Evolutionary conservation across 2,888 invertebrate genomes (phyloP).

Genomic region (Orthosia gracilis): DNA sequence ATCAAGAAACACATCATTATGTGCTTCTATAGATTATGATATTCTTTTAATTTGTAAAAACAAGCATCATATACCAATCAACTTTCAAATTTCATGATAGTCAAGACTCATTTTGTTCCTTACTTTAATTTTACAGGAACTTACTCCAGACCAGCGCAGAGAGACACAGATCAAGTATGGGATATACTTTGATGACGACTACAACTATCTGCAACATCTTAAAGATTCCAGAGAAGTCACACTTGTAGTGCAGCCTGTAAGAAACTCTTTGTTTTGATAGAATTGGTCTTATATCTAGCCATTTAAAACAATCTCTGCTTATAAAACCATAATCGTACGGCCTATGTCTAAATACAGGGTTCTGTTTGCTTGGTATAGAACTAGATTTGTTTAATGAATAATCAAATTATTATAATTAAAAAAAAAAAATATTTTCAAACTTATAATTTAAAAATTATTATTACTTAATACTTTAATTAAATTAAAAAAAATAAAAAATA

Average conservation of each 20-base stretch:
- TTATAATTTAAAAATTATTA: no score
- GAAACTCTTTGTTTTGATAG: conserved; percentile 52
- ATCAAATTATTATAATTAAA: no score
- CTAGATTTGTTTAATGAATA: no score
- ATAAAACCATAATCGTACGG: no score
- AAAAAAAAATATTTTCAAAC: no score
- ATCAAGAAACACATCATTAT: neutral
- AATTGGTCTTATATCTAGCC: no score
- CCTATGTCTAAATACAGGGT: no score
- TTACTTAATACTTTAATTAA: no score
- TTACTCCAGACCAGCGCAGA: conserved; percentile 89
- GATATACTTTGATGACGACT: conserved; percentile 98
- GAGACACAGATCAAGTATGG: conserved; percentile 96
- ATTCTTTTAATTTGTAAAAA: neutral
- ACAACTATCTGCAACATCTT: conserved; percentile 98
- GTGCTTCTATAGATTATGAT: neutral
- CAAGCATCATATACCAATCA: neutral
- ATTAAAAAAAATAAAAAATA: no score
- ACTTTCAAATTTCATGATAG: neutral
- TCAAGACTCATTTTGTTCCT: neutral
- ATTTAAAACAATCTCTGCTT: no score
- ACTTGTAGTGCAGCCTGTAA: conserved; percentile 90
- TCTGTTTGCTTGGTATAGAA: no score
- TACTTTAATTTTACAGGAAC: conserved; percentile 64
- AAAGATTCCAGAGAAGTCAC: conserved; percentile 91